These are phyloP conservation scores for Narcine bancroftii DNA, from an alignment of 2,113 vertebrate genomes.

Conservation along the genomic window DNA sequence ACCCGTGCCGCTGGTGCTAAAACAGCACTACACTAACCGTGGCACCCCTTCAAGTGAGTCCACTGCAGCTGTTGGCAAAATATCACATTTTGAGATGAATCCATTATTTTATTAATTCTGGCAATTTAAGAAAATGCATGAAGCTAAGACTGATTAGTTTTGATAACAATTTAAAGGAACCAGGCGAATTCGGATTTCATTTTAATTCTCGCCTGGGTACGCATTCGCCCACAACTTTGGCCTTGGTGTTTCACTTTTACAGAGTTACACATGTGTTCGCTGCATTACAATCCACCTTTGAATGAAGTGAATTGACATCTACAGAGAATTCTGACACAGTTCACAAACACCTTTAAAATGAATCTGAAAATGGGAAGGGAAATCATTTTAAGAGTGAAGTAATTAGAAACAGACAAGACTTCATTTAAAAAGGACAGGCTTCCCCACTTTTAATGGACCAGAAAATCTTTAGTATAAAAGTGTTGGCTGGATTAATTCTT, in stretches of 20 bases:
- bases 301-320: conserved; percentile 25
- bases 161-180: not conserved
- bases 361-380: conserved; percentile 33
- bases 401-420: conserved; percentile 33
- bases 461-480: conserved; percentile 7
- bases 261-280: conserved; percentile 2
- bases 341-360: conserved; percentile 37
- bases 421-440: conserved; percentile 28
- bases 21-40: too few relatives aligned
- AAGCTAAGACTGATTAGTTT: not conserved
- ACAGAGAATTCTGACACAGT: conserved; percentile 25
- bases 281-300: conserved; percentile 26
- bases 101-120: not conserved
- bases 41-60: not conserved
- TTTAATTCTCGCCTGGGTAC: not conserved
- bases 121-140: not conserved
- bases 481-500: conserved; percentile 11
- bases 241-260: not conserved
- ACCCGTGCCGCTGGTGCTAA: too few relatives aligned
- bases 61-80: not conserved
- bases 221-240: not conserved
- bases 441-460: not conserved
- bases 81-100: not conserved
- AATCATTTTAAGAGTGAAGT: conserved; percentile 13
- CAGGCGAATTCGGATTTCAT: not conserved